phyloP scores from a whole-genome alignment of 37 sponge, comb jelly and placozoan species.

The Chondrilla cf. caribensis region DNA sequence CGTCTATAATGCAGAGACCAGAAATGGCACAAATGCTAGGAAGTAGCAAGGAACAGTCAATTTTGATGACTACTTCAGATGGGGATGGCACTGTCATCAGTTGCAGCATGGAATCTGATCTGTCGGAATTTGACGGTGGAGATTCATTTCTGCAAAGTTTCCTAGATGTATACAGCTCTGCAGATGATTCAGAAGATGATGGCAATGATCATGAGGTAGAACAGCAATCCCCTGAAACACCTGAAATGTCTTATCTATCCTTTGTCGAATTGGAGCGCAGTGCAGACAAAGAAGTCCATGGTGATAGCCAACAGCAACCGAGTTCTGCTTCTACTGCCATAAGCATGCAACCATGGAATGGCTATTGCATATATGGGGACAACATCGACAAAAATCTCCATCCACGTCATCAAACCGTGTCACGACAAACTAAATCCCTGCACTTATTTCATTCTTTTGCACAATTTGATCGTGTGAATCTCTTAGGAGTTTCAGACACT shows the following conservation, averaged over 20 bases:
- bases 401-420: constrained; percentile 9
- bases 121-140: background rate
- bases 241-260: background rate
- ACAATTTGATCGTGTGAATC: background rate
- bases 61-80: background rate
- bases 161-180: constrained; percentile 6
- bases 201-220: background rate
- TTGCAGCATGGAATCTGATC: constrained; percentile 11
- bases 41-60: background rate
- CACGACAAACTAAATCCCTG: background rate
- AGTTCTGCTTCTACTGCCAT: background rate
- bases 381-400: constrained; percentile 21
- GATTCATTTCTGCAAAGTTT: background rate
- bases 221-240: constrained; percentile 9
- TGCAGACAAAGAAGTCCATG: constrained; percentile 4
- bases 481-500: background rate
- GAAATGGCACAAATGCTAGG: constrained; percentile 11
- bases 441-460: constrained; percentile 5
- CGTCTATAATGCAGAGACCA: constrained; percentile 3
- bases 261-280: constrained; percentile 13
- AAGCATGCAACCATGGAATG: background rate
- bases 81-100: background rate
- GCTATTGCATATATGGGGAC: constrained; percentile 19
- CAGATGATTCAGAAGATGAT: constrained; percentile 21
- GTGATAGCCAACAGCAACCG: background rate